Conservation (phyloP, 1,140 invertebrate species). For the Amphibalanus amphitrite region DNA sequence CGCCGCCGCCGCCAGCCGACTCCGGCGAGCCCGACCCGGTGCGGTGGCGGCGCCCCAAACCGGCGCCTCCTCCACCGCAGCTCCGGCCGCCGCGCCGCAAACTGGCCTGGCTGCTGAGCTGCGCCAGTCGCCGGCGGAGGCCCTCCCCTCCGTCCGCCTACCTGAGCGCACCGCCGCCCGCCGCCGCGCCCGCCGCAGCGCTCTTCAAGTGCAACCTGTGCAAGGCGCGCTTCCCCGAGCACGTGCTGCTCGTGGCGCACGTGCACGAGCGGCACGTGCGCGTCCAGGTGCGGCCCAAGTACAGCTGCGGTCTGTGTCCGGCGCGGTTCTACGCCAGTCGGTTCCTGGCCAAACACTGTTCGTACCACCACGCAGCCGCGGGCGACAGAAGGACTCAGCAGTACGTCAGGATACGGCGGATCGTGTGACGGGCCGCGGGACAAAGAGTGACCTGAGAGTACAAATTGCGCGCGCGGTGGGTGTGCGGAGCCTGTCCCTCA, state of each 20-base stretch:
- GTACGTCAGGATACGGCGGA: not conserved
- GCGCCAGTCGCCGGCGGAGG: not conserved
- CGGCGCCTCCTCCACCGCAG: not conserved
- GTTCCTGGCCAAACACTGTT: not conserved
- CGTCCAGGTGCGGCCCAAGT: slow-evolving; percentile 2
- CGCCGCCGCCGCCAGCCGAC: not conserved
- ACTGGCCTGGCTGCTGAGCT: not conserved
- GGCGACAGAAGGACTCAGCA: not conserved
- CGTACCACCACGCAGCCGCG: not conserved
- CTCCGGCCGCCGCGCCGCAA: not conserved
- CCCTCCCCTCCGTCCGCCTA: not conserved
- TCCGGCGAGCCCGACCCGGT: not conserved
- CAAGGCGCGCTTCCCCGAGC: not conserved
- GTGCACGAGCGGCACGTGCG: slow-evolving; percentile 3
- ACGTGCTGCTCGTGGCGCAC: not conserved
- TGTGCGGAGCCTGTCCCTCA: too few relatives aligned
- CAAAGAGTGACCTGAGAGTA: not conserved
- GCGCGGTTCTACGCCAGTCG: slow-evolving; percentile 4
- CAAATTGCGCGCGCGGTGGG: not conserved
- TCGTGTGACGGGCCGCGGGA: not conserved
- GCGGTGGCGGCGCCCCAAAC: not conserved
- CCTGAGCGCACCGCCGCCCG: not conserved
- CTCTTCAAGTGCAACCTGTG: slow-evolving; percentile 1
- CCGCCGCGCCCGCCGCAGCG: not conserved
- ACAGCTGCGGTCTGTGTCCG: slow-evolving; percentile 2